Percentiles rank a stretch among this genome's conserved stretches.
phyloP scores from a whole-genome alignment of 2,113 vertebrate species.

The Empidonax alnorum region DNA sequence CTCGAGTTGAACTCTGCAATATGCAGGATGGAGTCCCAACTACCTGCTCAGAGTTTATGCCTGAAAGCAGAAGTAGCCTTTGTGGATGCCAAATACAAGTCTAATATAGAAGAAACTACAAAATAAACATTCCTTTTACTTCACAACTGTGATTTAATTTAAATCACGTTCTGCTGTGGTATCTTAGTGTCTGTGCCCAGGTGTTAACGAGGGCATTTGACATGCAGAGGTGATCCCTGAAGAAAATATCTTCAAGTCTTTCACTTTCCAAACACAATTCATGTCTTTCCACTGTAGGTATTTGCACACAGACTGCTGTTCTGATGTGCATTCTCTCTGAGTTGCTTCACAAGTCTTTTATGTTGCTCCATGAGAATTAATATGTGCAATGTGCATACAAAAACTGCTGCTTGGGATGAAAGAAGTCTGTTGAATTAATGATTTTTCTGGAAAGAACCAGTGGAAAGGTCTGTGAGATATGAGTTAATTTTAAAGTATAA shows the following conservation, averaged over 20 bases:
- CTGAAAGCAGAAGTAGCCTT: not conserved
- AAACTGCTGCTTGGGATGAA: not conserved
- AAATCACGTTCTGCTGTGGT: not conserved
- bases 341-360: not conserved
- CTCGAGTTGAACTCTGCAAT: not conserved
- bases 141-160: not conserved
- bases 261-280: constrained; percentile 1
- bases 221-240: not conserved
- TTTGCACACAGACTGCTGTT: constrained; percentile 16
- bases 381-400: not conserved
- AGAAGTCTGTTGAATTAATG: constrained; percentile 1
- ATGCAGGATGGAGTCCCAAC: not conserved
- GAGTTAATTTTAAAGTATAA: not conserved
- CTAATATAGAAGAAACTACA: not conserved
- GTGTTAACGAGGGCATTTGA: constrained; percentile 22
- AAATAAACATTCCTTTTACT: not conserved
- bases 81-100: not conserved
- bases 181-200: not conserved
- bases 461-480: not conserved
- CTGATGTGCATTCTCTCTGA: not conserved
- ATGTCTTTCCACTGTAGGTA: not conserved
- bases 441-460: not conserved
- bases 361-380: not conserved
- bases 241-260: not conserved
- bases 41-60: not conserved